A percentile compares a stretch with the other conserved stretches of the same genome.
phyloP scores from a whole-genome alignment of 2,888 invertebrate genomes.

The Nomada goodeniana region DNA sequence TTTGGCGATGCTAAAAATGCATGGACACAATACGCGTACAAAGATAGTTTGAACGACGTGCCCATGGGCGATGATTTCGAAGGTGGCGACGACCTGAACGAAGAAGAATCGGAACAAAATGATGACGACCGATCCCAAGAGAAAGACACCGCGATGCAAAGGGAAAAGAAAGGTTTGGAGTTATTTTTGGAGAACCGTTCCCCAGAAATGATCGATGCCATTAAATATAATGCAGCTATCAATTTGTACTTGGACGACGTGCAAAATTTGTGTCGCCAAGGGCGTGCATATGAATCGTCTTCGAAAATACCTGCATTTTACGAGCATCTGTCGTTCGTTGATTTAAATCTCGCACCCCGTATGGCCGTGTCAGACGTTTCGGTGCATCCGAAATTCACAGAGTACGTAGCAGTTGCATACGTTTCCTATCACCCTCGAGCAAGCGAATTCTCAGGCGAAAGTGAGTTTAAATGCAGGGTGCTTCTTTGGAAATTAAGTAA shows the following conservation, averaged over 20 bases:
- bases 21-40: conserved; percentile 80
- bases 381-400: conserved; percentile 77
- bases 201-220: conserved; percentile 69
- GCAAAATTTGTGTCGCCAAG: conserved; percentile 51
- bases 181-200: conserved; percentile 59
- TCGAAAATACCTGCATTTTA: conserved; percentile 50
- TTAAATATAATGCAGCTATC: conserved; percentile 76
- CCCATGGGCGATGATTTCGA: conserved; percentile 11
- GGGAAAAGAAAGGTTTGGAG: conserved; percentile 53
- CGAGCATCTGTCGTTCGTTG: conserved; percentile 76
- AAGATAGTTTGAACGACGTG: conserved; percentile 48
- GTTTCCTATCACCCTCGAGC: background rate
- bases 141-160: conserved; percentile 21
- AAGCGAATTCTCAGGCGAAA: background rate
- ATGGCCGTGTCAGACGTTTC: conserved; percentile 77
- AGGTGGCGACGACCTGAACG: conserved; percentile 31
- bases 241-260: conserved; percentile 79
- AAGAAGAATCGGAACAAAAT: conserved; percentile 39
- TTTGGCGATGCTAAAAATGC: conserved; percentile 79
- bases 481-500: conserved; percentile 77
- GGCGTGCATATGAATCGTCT: no score
- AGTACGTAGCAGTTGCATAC: conserved; percentile 75
- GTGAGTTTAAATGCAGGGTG: conserved; percentile 33
- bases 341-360: conserved; percentile 70
- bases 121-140: conserved; percentile 45